Base-by-base conservation (phyloP, 1,140 invertebrate genomes). In the Drosophila sp. region DNA sequence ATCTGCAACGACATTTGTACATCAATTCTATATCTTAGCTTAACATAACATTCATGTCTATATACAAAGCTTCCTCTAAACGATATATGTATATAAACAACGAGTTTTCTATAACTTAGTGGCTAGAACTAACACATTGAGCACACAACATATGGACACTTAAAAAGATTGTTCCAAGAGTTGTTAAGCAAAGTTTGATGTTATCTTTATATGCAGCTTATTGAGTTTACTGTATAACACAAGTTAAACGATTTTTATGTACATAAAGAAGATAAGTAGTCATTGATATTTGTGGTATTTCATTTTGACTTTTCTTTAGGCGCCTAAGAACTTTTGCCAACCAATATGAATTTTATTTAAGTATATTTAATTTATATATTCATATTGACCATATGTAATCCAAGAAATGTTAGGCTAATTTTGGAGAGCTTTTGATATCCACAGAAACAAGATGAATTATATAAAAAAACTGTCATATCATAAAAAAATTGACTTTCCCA, bases 1-100 rank as follows among this genome's bases (percentile, higher is more conserved):
- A 77, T 41, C 38, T 61, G 64, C 48, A 87, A 75, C 65, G 64
- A 58, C 38, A 77, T 78, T 86, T 87, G 78, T 81, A 86, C 78
- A 81, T 75, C 54, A 51, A 86, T 71, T 71, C 32, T 56, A 62
- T 36, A 50, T 32, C 50, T 57, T 40, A 70, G 5, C 36, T 48
- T 57, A 74, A 14, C 38, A 8, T 45, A 58, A 72, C 69, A 72
- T 57, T 25, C 27, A 66, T 45, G 25, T 54, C 6, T 69, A 54
- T 73, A 38, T 66, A 67, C 40, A 67, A 53, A 57, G 53, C 43
- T 29, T 7, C 43, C 54, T 51, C 14, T 18, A 41, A 13, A 27
- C 46, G 21, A 50, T 50, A 45, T 7, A 11, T 4, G 53, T 64
- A 65, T 63, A 51, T 66, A 57, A 27, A 70, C 66, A 63, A 70